A percentile compares a stretch with the other conserved stretches of the same genome.
phyloP scores from a whole-genome alignment of 1,140 invertebrate genomes.

The Hyles vespertilio region DNA sequence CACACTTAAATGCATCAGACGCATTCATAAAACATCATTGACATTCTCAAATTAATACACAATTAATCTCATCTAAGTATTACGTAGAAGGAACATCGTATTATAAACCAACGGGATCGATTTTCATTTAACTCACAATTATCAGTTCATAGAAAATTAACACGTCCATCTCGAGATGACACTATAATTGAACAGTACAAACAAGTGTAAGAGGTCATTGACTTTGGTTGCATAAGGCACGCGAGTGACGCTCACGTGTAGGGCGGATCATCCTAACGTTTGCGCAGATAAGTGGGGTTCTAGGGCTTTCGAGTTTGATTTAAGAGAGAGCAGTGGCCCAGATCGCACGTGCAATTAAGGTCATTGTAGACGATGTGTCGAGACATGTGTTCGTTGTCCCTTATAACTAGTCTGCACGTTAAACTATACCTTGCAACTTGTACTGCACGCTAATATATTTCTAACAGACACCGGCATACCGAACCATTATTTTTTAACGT shows the following conservation, averaged over 20 bases:
- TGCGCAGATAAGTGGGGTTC: conserved; percentile 55
- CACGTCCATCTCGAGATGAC: conserved; percentile 31
- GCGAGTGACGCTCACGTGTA: conserved; percentile 37
- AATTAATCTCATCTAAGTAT: too few species aligned
- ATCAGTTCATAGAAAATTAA: conserved; percentile 20
- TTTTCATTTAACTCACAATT: too few species aligned
- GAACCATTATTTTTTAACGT: neutral
- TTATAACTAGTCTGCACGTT: conserved; percentile 23
- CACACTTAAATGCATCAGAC: neutral
- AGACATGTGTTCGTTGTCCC: conserved; percentile 36
- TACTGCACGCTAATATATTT: neutral
- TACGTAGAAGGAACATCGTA: too few species aligned
- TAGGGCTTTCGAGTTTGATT: conserved; percentile 69
- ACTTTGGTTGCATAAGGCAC: conserved; percentile 60
- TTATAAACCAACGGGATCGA: too few species aligned
- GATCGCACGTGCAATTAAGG: conserved; percentile 62
- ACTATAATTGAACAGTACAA: conserved; percentile 38
- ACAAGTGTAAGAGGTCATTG: conserved; percentile 55
- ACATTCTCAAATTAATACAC: too few species aligned
- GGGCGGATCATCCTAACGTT: conserved; percentile 47
- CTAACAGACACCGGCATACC: neutral
- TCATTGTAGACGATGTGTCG: conserved; percentile 59
- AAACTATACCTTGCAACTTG: conserved; percentile 13
- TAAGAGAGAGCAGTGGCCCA: conserved; percentile 71
- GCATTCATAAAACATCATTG: too few species aligned